Base-by-base conservation (phyloP, 1,140 invertebrate species). In the Drosophila punjabiensis region DNA sequence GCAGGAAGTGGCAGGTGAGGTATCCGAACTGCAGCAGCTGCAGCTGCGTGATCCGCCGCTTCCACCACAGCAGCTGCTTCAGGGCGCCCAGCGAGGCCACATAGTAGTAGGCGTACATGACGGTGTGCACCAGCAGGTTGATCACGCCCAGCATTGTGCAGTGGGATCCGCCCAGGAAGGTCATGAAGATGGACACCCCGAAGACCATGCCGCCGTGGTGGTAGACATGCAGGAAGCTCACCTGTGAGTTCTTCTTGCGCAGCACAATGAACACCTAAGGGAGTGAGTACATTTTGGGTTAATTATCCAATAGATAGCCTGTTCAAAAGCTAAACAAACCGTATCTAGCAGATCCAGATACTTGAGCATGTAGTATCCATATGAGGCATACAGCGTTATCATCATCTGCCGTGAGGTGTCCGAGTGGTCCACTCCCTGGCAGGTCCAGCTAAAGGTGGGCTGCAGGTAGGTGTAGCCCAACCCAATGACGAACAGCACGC, bases 181-280 rank as follows among this genome's bases (percentile, higher is more conserved):
- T 95, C 8, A 94, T 91, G 4, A 82, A 93, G 14, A 84, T 71
- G 94, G 94, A 95, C 14, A 92, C 92, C 0, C 93, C 93, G 7
- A 94, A 76, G 4, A 95, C 92, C 96, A 98, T 97, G 1, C 95
- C 95, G 8, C 95, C 94, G 86, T 98, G 97, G 92, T 98, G 97
- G 91, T 97, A 97, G 0, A 98, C 95, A 78, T 98, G 97, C 6
- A 98, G 94, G 83, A 98, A 97, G 14, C 96, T 96, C 5, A 98
- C 93, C 93, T 98, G 97, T 69, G 95, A 95, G 66, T 96, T 94
- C 90, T 98, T 98, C 92, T 98, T 98, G 5, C 96, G 94, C 52
- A 97, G 82, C 55, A 97, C 95, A 83, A 97, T 97, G 88, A 97
- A 97, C n/a, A 97, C 93, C 89, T 95, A 11, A 13, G 65, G 3